A percentile compares a stretch with the other conserved stretches of the same genome.
These are phyloP conservation scores for Automeris io DNA, from an alignment of 2,888 invertebrate species.

Conservation along the genomic window DNA sequence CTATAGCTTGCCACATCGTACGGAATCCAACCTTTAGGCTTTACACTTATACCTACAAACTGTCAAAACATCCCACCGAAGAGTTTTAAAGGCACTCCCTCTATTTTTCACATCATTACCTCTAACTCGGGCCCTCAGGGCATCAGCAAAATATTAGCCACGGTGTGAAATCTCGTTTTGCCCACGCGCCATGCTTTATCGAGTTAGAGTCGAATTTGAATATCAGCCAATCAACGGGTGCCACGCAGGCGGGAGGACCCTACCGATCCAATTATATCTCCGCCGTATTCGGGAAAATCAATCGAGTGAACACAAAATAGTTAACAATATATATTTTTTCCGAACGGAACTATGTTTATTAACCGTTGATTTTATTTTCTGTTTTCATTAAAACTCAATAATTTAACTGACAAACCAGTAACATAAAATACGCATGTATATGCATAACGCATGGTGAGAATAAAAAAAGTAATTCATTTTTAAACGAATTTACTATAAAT, in stretches of 20 bases:
- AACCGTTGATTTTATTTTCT: not conserved
- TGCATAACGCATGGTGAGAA: no score
- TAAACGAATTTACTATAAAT: no score
- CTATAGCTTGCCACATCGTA: no score
- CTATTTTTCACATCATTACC: constrained; percentile 58
- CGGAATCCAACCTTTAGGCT: no score
- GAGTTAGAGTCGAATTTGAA: constrained; percentile 68
- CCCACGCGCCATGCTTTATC: constrained; percentile 52
- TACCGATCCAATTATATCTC: constrained; percentile 50
- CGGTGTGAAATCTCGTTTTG: constrained; percentile 56
- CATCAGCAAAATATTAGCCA: constrained; percentile 66
- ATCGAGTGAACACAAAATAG: constrained; percentile 29
- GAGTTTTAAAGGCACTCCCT: constrained; percentile 37
- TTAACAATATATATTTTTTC: constrained; percentile 17
- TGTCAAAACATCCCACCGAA: constrained; percentile 4
- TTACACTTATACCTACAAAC: constrained; percentile 3
- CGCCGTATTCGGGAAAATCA: constrained; percentile 28
- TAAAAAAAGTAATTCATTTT: no score
- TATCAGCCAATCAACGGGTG: constrained; percentile 71
- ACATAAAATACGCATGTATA: no score
- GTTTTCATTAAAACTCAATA: not conserved
- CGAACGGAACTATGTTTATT: constrained; percentile 7
- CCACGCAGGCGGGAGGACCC: constrained; percentile 47
- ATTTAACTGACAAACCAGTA: no score
- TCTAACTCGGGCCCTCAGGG: constrained; percentile 39